A percentile compares a stretch with the other conserved stretches of the same genome.
phyloP scores from a whole-genome alignment of 2,888 invertebrate species.

The Oeneis ivallda region DNA sequence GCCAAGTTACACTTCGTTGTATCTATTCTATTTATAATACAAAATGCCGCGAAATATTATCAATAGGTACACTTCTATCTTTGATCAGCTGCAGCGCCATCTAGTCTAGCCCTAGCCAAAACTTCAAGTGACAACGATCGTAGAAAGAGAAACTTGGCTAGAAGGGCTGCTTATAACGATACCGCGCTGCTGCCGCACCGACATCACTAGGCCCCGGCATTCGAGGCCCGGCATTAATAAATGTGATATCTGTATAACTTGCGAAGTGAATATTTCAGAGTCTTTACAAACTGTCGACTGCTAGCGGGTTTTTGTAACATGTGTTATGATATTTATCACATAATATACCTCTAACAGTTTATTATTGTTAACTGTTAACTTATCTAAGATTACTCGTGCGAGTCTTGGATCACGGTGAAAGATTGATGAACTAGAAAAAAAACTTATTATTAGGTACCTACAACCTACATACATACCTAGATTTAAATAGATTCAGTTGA shows the following conservation, averaged over 20 bases:
- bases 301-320: slow-evolving; percentile 65
- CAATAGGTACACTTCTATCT: too few species aligned
- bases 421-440: neutral
- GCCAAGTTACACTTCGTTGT: too few species aligned
- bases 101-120: too few species aligned
- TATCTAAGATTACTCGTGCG: slow-evolving; percentile 44
- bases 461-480: neutral
- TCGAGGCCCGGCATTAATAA: slow-evolving; percentile 47
- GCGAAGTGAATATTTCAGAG: slow-evolving; percentile 66
- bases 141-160: too few species aligned
- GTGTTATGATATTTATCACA: slow-evolving; percentile 58
- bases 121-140: too few species aligned
- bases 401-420: slow-evolving; percentile 12
- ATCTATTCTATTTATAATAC: too few species aligned
- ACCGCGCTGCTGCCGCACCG: neutral
- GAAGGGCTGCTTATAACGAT: neutral
- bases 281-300: slow-evolving; percentile 68
- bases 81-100: too few species aligned
- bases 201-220: neutral
- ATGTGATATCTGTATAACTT: slow-evolving; percentile 68
- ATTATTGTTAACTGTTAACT: slow-evolving; percentile 74
- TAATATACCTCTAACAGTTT: slow-evolving; percentile 67
- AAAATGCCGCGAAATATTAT: too few species aligned
- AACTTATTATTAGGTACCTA: neutral
- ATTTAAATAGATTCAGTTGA: neutral